Conservation (phyloP, 1,140 invertebrate genomes). For the Thaumatotibia leucotreta region DNA sequence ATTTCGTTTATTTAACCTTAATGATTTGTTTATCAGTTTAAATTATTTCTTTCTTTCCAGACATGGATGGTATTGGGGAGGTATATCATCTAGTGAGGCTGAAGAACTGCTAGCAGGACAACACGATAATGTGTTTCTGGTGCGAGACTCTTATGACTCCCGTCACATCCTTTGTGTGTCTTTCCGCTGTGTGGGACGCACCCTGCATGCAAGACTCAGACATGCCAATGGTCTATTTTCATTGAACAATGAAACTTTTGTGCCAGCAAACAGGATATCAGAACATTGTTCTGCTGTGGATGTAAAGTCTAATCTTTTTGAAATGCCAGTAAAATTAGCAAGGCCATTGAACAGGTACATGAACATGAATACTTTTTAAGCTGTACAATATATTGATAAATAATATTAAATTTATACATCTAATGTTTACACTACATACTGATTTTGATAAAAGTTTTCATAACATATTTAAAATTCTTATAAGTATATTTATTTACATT, state of each 20-base stretch:
- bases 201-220: conserved; percentile 60
- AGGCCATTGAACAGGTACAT: conserved; percentile 66
- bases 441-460: no score
- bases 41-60: conserved; percentile 33
- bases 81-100: conserved; percentile 67
- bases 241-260: conserved; percentile 71
- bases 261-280: conserved; percentile 65
- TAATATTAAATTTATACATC: no score
- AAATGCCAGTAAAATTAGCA: conserved; percentile 69
- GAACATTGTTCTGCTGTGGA: conserved; percentile 69
- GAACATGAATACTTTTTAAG: background rate
- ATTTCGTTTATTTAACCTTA: no score
- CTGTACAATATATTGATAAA: no score
- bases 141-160: conserved; percentile 65
- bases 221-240: conserved; percentile 71
- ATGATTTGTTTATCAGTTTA: conserved; percentile 1
- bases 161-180: conserved; percentile 68
- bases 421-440: no score
- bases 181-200: conserved; percentile 66
- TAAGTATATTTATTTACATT: background rate
- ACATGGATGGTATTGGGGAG: conserved; percentile 72
- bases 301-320: conserved; percentile 67
- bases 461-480: background rate
- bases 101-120: conserved; percentile 67
- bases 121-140: conserved; percentile 70